A percentile compares a stretch with the other conserved stretches of the same genome.
These are phyloP conservation scores for Oxyura jamaicensis DNA, from an alignment of 2,113 vertebrate genomes.

Conservation along the genomic window DNA sequence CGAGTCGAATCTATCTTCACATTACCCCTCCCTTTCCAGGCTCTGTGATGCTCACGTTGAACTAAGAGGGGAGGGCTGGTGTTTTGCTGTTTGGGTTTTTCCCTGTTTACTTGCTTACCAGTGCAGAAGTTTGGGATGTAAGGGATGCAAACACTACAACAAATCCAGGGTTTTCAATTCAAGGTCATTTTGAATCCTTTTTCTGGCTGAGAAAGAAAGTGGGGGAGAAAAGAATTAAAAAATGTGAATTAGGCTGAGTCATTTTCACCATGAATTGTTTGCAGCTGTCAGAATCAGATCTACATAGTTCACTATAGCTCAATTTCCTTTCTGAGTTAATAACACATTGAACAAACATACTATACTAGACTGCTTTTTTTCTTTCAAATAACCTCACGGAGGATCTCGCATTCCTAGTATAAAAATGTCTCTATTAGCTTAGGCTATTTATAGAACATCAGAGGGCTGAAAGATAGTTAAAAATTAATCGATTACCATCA, in stretches of 20 bases:
- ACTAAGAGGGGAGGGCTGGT: not conserved
- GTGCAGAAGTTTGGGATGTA: not conserved
- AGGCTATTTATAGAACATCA: conserved; percentile 71
- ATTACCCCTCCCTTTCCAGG: not conserved
- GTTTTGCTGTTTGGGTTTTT: conserved; percentile 17
- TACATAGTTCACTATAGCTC: conserved; percentile 63
- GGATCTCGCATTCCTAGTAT: conserved; percentile 46
- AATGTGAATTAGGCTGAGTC: conserved; percentile 69
- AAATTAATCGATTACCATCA: conserved; percentile 69
- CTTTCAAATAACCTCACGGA: conserved; percentile 58
- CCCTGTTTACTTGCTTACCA: not conserved
- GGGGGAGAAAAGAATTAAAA: conserved; percentile 22
- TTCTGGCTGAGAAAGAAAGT: conserved; percentile 20
- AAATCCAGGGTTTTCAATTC: conserved; percentile 32
- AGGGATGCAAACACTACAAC: not conserved
- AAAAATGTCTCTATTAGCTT: conserved; percentile 73
- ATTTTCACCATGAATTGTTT: conserved; percentile 72
- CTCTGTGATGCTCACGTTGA: not conserved
- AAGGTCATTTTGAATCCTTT: conserved; percentile 61
- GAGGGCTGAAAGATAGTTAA: conserved; percentile 64
- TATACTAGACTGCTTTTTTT: conserved; percentile 10
- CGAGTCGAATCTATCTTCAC: conserved; percentile 9
- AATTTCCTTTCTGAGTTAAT: conserved; percentile 73
- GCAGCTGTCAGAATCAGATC: conserved; percentile 68
- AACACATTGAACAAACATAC: conserved; percentile 69